Conservation (phyloP, 1,140 invertebrate species). For the Aricia agestis region DNA sequence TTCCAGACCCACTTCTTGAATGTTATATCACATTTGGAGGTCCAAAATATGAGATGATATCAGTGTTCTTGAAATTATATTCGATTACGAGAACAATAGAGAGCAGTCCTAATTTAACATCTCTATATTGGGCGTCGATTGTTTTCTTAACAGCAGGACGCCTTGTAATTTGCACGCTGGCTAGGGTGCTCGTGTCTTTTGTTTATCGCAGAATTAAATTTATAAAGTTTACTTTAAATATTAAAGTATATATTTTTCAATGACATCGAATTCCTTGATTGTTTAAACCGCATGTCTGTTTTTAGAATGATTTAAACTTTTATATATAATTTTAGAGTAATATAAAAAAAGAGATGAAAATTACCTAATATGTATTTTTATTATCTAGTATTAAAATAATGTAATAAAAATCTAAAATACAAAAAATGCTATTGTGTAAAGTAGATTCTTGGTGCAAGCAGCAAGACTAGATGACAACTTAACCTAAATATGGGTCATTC, state of each 20-base stretch:
- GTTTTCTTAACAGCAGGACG: slow-evolving; percentile 27
- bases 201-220: not conserved
- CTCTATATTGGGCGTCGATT: slow-evolving; percentile 11
- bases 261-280: no score
- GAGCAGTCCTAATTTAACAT: not conserved
- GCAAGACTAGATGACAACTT: not conserved
- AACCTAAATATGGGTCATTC: not conserved
- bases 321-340: no score
- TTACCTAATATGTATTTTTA: no score
- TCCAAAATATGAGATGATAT: not conserved
- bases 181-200: slow-evolving; percentile 10
- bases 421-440: not conserved
- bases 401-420: not conserved
- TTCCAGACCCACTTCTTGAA: no score
- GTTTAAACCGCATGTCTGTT: no score
- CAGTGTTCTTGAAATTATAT: slow-evolving; percentile 19
- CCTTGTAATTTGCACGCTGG: slow-evolving; percentile 32
- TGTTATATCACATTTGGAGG: not conserved
- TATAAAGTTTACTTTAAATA: no score
- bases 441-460: not conserved
- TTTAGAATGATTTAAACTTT: no score
- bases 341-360: no score
- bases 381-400: no score
- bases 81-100: slow-evolving; percentile 41
- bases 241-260: no score